A percentile compares a stretch with the other conserved stretches of the same genome.
Conservation (phyloP, 2,113 vertebrate genomes). For the Rhipidura dahli region DNA sequence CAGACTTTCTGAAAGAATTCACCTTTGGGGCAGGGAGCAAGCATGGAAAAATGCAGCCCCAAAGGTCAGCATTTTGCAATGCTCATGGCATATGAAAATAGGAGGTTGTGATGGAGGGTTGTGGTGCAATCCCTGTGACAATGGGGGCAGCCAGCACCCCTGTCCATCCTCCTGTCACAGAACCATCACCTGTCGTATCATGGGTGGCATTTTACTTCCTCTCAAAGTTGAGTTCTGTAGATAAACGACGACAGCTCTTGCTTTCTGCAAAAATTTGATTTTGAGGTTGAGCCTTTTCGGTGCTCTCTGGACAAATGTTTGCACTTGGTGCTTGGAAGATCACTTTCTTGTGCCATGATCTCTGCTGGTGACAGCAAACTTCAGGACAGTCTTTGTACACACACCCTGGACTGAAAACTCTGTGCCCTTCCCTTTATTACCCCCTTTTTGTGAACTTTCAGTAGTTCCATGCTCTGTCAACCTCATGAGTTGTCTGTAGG, state of each 20-base stretch:
- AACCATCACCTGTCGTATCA: background rate
- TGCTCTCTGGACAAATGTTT: background rate
- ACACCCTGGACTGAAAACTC: background rate
- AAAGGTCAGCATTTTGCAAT: conserved; percentile 63
- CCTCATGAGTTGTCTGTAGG: background rate
- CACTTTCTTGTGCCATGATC: background rate
- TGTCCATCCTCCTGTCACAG: background rate
- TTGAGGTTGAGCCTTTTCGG: background rate
- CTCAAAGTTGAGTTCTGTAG: background rate
- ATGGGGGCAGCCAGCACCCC: background rate
- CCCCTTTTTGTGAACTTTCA: background rate
- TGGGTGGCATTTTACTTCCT: background rate
- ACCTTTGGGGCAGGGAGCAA: conserved; percentile 44
- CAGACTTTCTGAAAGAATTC: conserved; percentile 55
- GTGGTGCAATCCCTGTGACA: conserved; percentile 4
- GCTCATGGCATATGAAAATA: conserved; percentile 4
- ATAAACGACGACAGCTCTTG: background rate
- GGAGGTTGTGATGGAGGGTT: conserved; percentile 24
- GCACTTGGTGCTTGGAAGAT: background rate
- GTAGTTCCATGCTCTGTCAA: background rate
- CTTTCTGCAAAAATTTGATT: background rate
- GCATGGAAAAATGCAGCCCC: conserved; percentile 34
- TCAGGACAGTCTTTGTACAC: background rate
- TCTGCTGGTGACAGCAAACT: background rate
- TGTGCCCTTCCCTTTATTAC: background rate